Percentiles rank a stretch among this genome's conserved stretches.
phyloP scores from a whole-genome alignment of 1,140 invertebrate genomes.

The Meloidogyne hapla region DNA sequence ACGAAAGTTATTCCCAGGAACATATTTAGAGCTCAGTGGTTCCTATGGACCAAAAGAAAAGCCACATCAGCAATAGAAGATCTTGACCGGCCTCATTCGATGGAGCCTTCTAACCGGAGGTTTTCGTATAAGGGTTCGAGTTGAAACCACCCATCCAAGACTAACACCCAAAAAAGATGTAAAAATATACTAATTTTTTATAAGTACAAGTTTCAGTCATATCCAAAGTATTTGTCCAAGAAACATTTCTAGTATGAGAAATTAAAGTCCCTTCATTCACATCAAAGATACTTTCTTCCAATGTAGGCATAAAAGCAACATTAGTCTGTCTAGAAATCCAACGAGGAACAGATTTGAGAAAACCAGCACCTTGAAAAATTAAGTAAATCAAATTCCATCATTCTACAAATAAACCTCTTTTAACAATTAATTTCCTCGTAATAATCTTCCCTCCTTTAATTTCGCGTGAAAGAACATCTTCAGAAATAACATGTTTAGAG shows the following conservation, averaged over 20 bases:
- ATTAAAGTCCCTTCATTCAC: slow-evolving; percentile 43
- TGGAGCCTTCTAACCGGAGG: no score
- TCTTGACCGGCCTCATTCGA: no score
- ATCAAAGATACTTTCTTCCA: slow-evolving; percentile 55
- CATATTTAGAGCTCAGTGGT: no score
- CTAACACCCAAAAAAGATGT: neutral
- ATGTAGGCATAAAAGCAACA: slow-evolving; percentile 52
- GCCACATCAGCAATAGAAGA: no score
- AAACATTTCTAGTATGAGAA: slow-evolving; percentile 60
- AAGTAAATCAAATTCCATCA: no score
- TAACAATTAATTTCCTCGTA: slow-evolving; percentile 61
- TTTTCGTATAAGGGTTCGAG: no score
- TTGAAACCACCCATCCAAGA: neutral
- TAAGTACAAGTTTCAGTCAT: slow-evolving; percentile 53
- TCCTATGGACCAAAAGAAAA: no score
- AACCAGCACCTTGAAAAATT: slow-evolving; percentile 50
- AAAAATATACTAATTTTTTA: slow-evolving; percentile 29
- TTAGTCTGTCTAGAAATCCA: slow-evolving; percentile 56
- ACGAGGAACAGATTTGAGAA: slow-evolving; percentile 55
- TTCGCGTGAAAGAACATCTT: slow-evolving; percentile 60
- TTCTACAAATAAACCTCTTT: slow-evolving; percentile 56
- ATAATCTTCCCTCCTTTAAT: slow-evolving; percentile 53
- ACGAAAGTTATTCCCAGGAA: no score
- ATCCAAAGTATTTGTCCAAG: slow-evolving; percentile 43
- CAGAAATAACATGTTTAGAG: slow-evolving; percentile 61